Conservation (phyloP, 2,113 vertebrate genomes). For the Festucalex cinctus region DNA sequence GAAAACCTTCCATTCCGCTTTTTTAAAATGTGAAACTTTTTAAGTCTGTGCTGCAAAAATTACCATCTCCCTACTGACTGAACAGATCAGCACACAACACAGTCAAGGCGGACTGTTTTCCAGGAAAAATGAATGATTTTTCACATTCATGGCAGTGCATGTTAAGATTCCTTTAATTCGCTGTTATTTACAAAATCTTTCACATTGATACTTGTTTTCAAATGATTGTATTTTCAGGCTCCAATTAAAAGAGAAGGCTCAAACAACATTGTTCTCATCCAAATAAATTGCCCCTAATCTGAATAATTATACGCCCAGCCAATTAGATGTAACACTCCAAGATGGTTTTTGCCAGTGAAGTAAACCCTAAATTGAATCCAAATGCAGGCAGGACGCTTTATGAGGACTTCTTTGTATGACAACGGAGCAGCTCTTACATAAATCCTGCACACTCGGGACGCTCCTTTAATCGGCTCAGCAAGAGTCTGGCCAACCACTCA, state of each 20-base stretch:
- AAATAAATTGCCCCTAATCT: background rate
- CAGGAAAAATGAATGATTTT: no score
- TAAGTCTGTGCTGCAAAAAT: no score
- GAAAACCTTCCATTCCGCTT: no score
- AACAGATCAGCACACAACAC: no score
- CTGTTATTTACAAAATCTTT: background rate
- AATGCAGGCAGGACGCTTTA: background rate
- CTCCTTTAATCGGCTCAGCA: constrained; percentile 13
- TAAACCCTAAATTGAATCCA: constrained; percentile 2
- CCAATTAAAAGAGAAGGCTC: background rate
- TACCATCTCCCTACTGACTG: no score
- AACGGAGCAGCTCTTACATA: constrained; percentile 15
- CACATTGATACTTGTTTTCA: background rate
- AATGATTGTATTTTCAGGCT: background rate
- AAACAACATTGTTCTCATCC: background rate
- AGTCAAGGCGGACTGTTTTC: no score
- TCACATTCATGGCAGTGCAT: background rate
- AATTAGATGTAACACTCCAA: background rate
- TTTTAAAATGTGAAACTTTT: no score
- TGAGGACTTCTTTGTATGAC: constrained; percentile 1
- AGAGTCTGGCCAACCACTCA: constrained; percentile 5
- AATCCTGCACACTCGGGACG: constrained; percentile 9
- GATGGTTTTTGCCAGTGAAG: background rate
- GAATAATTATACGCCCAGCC: background rate
- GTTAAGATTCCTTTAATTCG: background rate